Conservation (phyloP, 2,888 invertebrate genomes). For the Celastrina argiolus region DNA sequence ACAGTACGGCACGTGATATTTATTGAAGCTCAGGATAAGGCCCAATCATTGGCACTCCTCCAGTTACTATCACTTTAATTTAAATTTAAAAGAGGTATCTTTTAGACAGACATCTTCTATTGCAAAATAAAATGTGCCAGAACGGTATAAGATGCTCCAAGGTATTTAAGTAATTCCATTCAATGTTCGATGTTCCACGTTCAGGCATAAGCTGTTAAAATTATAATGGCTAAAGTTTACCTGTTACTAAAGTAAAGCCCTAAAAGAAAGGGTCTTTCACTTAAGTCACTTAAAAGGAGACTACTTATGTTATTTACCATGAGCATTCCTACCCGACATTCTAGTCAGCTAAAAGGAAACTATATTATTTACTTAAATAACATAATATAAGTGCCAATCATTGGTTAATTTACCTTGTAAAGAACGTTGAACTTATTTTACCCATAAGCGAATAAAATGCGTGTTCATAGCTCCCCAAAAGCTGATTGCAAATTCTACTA, state of each 20-base stretch:
- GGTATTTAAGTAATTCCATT: neutral
- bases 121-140: neutral
- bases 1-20: neutral
- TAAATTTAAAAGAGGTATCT: neutral
- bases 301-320: neutral
- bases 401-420: neutral
- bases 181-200: neutral
- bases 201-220: neutral
- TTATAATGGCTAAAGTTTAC: neutral
- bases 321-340: no score
- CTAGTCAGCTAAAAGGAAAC: neutral
- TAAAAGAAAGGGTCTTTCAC: neutral
- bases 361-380: neutral
- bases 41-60: slow-evolving; percentile 7
- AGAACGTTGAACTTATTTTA: neutral
- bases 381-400: slow-evolving; percentile 1
- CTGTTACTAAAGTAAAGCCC: neutral
- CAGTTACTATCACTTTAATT: neutral
- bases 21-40: neutral
- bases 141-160: neutral
- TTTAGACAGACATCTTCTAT: neutral
- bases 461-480: slow-evolving; percentile 18
- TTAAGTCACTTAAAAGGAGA: neutral
- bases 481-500: slow-evolving; percentile 1
- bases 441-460: slow-evolving; percentile 14